Base-by-base conservation (phyloP, 2,113 vertebrate genomes). In the Brienomyrus brachyistius region DNA sequence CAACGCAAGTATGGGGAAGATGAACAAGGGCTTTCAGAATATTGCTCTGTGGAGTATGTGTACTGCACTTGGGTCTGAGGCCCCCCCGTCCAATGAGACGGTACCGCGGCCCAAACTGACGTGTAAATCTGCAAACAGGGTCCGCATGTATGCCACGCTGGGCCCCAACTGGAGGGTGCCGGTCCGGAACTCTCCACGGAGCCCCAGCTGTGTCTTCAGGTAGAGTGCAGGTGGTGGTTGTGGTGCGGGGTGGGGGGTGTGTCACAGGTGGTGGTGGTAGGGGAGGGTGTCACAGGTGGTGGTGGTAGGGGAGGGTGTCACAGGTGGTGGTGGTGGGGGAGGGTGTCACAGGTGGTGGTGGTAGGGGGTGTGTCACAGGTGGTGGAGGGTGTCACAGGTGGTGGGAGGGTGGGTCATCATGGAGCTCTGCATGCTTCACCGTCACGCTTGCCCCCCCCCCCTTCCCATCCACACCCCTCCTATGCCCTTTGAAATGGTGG, bases 81-180 rank as follows among this genome's bases (percentile, higher is more conserved):
- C 4, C 15, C 35, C 35, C 82, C 82, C 40, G 82, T 23, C 43
- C 82, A 47, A 43, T 48, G 82, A 47, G 82, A 84, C 17, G 23
- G 23, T 21, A 89, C 40, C 52, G 40, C 89, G 84, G 83, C 87
- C 86, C 93, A 93, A 87, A 94, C 90, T 93, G 23, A 92, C 91
- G 87, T 95, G 95, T 94, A 91, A 93, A 92, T 97, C 94, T 95
- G 92, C 92, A 93, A 97, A 96, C 96, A 98, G 98, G 96, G 97
- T 97, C 91, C 98, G 98, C 90, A 96, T 99, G 93, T 99, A 99
- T 59, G 97, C 98, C 91, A 99, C 98, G 0, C 96, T 99, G 94
- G 98, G 98, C 88, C 98, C 98, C 92, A 99, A 99, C 95, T 99
- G 98, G 98, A 97, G 97, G 93, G 97, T 97, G 91, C 97, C 98